Conservation (phyloP, 1,140 invertebrate genomes). For the Drosophila eugracilis region DNA sequence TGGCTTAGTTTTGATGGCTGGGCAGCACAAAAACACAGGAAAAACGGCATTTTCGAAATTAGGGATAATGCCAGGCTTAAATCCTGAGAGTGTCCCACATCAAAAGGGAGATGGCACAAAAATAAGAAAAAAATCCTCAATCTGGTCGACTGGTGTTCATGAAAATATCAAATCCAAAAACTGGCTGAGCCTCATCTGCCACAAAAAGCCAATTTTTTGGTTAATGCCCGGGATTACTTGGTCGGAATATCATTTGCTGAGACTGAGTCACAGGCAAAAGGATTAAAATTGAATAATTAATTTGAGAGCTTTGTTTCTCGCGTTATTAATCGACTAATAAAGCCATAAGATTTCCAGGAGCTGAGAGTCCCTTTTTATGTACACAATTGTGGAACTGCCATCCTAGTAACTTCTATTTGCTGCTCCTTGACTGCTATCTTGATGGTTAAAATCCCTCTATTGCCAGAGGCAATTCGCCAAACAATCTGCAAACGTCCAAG, state of each 20-base stretch:
- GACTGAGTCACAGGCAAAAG: constrained; percentile 57
- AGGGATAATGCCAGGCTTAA: constrained; percentile 48
- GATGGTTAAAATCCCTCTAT: constrained; percentile 14
- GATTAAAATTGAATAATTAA: constrained; percentile 75
- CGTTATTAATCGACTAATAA: constrained; percentile 64
- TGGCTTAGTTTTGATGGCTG: constrained; percentile 52
- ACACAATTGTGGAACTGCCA: no score
- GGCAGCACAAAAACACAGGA: constrained; percentile 37
- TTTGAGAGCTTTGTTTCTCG: constrained; percentile 46
- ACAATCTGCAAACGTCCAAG: constrained; percentile 15
- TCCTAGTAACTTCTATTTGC: background rate
- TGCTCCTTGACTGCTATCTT: constrained; percentile 5
- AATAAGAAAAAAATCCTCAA: constrained; percentile 4
- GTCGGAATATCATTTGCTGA: constrained; percentile 64
- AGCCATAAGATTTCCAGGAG: constrained; percentile 1
- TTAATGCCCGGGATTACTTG: constrained; percentile 64
- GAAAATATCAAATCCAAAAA: constrained; percentile 33
- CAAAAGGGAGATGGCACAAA: constrained; percentile 12
- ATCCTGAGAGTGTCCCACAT: constrained; percentile 20
- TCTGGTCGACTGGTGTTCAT: constrained; percentile 29
- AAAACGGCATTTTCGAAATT: constrained; percentile 60
- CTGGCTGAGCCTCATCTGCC: constrained; percentile 29
- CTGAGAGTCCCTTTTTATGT: constrained; percentile 7
- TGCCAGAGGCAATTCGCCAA: constrained; percentile 12
- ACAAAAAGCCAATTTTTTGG: constrained; percentile 40